Conservation (phyloP, 2,113 vertebrate genomes). For the Rhabdornis inornatus region DNA sequence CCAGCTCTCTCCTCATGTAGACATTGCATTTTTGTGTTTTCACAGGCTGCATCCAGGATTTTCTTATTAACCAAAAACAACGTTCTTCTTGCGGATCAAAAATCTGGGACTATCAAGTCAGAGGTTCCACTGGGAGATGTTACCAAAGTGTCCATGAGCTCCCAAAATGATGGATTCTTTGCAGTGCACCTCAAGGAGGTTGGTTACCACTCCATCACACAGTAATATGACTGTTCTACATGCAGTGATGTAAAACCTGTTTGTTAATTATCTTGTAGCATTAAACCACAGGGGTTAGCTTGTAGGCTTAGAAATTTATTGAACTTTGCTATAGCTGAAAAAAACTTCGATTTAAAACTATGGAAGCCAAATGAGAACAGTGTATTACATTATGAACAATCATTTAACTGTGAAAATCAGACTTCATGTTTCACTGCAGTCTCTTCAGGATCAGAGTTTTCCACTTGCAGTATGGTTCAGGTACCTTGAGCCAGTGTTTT, state of each 20-base stretch:
- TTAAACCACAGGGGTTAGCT: not conserved
- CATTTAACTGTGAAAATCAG: not conserved
- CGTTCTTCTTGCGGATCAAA: constrained; percentile 92
- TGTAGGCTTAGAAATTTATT: not conserved
- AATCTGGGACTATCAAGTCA: constrained; percentile 93
- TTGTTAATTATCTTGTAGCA: not conserved
- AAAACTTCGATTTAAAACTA: not conserved
- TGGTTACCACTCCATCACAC: not conserved
- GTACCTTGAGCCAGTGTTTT: not conserved
- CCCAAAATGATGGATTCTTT: constrained; percentile 93
- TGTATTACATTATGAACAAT: not conserved
- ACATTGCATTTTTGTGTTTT: not conserved
- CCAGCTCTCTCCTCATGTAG: not conserved
- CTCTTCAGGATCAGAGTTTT: not conserved
- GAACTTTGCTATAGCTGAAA: not conserved
- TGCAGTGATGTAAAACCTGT: not conserved
- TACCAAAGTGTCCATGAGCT: constrained; percentile 92
- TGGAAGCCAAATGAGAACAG: not conserved
- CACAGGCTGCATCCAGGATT: constrained; percentile 83
- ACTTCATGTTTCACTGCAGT: not conserved
- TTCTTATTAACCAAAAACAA: constrained; percentile 95
- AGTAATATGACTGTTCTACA: accelerated
- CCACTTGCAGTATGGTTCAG: not conserved
- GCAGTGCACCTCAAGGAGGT: constrained; percentile 95
- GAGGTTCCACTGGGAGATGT: constrained; percentile 90